Evolutionary conservation across 2,797 vertebrate species (phyloP), one percentile per base, ranked within the genome.

Genomic region (Synanceia verrucosa): DNA sequence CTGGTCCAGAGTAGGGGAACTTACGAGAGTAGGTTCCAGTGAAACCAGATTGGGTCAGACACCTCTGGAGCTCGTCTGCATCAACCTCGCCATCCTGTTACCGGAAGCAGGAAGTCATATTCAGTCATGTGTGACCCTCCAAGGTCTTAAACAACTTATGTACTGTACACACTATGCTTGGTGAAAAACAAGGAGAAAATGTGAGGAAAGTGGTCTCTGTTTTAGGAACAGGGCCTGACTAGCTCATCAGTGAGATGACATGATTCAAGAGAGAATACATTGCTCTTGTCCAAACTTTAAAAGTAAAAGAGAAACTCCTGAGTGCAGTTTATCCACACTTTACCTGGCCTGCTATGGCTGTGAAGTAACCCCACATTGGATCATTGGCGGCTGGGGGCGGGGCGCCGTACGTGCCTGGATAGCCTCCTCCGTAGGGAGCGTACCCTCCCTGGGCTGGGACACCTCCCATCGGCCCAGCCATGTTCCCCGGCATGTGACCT

Each of bases 51-150:
- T 96, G 94, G 12, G 96, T 96, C 86, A 97, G 92, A 86, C 95
- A 97, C 77, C 91, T 94, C 92, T 96, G 96, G 46, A 98, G 94
- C 69, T 97, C 96, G 68, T 96, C 93, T 0, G 95, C 95, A 75
- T 96, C 96, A 11, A 96, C 87, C 89, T 97, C 96, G 2, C 95
- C 95, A 48, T 96, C 95, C 96, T 96, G 83, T 7, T n/a, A 65
- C 14, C 56, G 39, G n/a, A n/a, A 79, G 16, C 24, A 56, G 43
- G 0, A 18, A 74, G 24, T 6, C 2, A 53, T 0, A 43, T 3
- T 69, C 34, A 58, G 58, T 34, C 58, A 68, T 26, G 26, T 18
- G 31, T 7, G 37, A 62, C 36, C 19, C n/a, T 55, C 34, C 9
- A 3, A 16, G 9, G n/a, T 26, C n/a, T 11, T 19, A 14, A 34